A percentile compares a stretch with the other conserved stretches of the same genome.
Conservation (phyloP, 1,140 invertebrate genomes). For the Zaprionus capensis region DNA sequence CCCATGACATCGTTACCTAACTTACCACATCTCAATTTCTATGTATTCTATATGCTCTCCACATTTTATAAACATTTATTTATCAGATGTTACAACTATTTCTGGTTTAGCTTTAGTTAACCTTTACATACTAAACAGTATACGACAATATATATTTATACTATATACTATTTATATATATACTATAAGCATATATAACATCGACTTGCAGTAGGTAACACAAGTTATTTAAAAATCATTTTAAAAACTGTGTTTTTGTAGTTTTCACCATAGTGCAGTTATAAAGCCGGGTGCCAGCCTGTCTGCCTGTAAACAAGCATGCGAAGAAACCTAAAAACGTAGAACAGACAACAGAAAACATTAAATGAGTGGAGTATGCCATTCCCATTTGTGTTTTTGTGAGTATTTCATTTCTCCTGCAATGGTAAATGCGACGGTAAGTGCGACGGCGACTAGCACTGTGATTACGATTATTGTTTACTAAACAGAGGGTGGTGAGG, state of each 20-base stretch:
- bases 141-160: too few species aligned
- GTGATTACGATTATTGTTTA: constrained; percentile 81
- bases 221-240: too few species aligned
- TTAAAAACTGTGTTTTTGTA: background rate
- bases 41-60: too few species aligned
- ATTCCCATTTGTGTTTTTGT: constrained; percentile 11
- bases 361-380: constrained; percentile 48
- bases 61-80: too few species aligned
- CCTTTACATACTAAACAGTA: too few species aligned
- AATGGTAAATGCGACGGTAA: constrained; percentile 1
- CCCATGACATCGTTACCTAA: too few species aligned
- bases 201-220: too few species aligned
- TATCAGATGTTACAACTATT: too few species aligned
- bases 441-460: constrained; percentile 25
- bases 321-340: constrained; percentile 24
- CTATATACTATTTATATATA: too few species aligned
- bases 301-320: constrained; percentile 52
- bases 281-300: background rate
- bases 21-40: too few species aligned
- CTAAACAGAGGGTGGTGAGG: constrained; percentile 22
- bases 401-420: constrained; percentile 18
- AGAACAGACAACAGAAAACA: constrained; percentile 33
- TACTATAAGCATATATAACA: too few species aligned
- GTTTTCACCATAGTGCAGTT: background rate
- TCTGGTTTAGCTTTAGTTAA: too few species aligned